These are phyloP conservation scores for Lanius collurio DNA, from an alignment of 2,113 vertebrate genomes.

Conservation along the genomic window DNA sequence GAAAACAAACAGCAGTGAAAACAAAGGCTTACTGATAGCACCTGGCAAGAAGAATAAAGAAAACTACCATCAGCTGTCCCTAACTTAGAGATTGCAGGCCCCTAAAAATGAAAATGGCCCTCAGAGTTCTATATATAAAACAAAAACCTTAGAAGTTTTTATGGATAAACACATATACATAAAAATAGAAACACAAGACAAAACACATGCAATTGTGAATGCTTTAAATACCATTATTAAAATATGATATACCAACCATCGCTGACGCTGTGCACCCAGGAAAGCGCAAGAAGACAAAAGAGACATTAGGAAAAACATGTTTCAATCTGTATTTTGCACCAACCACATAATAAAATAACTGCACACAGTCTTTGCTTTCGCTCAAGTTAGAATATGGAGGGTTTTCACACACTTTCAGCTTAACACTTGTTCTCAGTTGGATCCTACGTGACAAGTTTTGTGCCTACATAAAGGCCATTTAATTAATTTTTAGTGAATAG, in stretches of 20 bases:
- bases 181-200: not conserved
- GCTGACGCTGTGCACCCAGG: constrained; percentile 85
- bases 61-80: not conserved
- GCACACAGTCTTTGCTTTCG: not conserved
- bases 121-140: not conserved
- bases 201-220: not conserved
- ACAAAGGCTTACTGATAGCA: not conserved
- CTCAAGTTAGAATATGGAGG: not conserved
- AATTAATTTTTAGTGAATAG: not conserved
- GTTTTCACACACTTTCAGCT: not conserved
- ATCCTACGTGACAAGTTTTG: not conserved
- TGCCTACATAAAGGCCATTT: not conserved
- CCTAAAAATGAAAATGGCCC: not conserved
- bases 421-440: not conserved
- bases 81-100: not conserved
- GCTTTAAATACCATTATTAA: constrained; percentile 56
- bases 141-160: not conserved
- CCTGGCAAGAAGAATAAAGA: not conserved
- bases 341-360: not conserved
- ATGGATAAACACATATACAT: not conserved
- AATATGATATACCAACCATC: constrained; percentile 93
- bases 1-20: not conserved
- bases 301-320: constrained; percentile 55
- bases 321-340: not conserved
- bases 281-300: constrained; percentile 71